phyloP scores from a whole-genome alignment of 1,140 invertebrate species.

The Nymphalis io region DNA sequence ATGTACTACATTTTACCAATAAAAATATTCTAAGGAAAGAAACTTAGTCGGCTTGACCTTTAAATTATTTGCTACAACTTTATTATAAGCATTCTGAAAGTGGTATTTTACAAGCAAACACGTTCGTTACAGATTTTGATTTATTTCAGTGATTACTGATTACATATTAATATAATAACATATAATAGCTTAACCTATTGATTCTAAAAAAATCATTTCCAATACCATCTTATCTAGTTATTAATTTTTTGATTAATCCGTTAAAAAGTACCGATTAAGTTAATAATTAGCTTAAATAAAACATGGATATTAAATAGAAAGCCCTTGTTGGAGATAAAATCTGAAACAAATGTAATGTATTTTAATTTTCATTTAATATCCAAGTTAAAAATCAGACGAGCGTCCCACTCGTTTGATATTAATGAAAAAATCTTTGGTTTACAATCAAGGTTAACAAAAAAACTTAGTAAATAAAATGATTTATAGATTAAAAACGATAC shows the following conservation, averaged over 20 bases:
- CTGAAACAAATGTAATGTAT: constrained; percentile 17
- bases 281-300: constrained; percentile 59
- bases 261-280: constrained; percentile 72
- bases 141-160: constrained; percentile 80
- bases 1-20: too few relatives aligned
- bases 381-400: constrained; percentile 19
- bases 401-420: constrained; percentile 17
- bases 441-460: constrained; percentile 34
- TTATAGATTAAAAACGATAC: constrained; percentile 40
- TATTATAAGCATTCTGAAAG: too few relatives aligned
- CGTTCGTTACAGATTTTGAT: constrained; percentile 62
- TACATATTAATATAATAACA: constrained; percentile 78
- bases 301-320: constrained; percentile 38
- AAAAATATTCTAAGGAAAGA: too few relatives aligned
- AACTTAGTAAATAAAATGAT: constrained; percentile 50
- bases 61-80: too few relatives aligned
- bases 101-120: constrained; percentile 29
- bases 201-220: constrained; percentile 81
- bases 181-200: constrained; percentile 77
- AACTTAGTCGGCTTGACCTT: too few relatives aligned
- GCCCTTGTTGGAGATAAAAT: constrained; percentile 1
- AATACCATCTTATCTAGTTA: constrained; percentile 78
- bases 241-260: constrained; percentile 73
- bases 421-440: constrained; percentile 57
- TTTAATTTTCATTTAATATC: constrained; percentile 30